Percentiles rank a stretch among this genome's conserved stretches.
phyloP scores from a whole-genome alignment of 2,113 vertebrate species.

The Acrocephalus arundinaceus region DNA sequence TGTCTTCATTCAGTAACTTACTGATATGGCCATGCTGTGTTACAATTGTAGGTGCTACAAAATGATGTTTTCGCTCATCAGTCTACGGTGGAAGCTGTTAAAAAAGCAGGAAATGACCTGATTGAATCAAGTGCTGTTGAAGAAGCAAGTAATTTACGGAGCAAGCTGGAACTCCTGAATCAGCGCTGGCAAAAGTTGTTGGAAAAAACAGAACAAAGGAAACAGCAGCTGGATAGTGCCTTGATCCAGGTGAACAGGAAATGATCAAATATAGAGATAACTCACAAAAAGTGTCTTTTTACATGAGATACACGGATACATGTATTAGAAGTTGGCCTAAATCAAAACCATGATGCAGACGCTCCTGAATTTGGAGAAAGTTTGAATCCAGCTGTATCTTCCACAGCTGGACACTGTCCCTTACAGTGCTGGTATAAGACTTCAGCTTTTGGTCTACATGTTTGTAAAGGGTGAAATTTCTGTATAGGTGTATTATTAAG shows the following conservation, averaged over 20 bases:
- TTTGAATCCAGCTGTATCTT: background rate
- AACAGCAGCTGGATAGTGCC: slow-evolving; percentile 87
- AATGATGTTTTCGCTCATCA: slow-evolving; percentile 95
- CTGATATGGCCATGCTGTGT: background rate
- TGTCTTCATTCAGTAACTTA: background rate
- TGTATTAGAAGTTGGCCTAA: background rate
- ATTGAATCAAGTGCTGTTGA: slow-evolving; percentile 92
- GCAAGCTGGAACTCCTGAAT: slow-evolving; percentile 89
- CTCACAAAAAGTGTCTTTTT: background rate
- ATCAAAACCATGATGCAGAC: background rate
- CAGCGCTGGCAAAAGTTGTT: slow-evolving; percentile 90
- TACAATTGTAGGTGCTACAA: slow-evolving; percentile 86
- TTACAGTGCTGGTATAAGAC: background rate
- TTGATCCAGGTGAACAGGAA: slow-evolving; percentile 87
- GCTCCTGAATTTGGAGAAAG: background rate
- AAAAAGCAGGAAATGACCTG: slow-evolving; percentile 91
- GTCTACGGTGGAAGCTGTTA: slow-evolving; percentile 91
- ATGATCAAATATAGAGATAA: background rate
- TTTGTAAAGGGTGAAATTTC: background rate
- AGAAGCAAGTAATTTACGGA: slow-evolving; percentile 89
- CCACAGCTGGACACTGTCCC: background rate
- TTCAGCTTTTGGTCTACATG: background rate
- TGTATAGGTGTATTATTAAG: background rate
- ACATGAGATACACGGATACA: background rate
- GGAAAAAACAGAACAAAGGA: slow-evolving; percentile 90